These are phyloP conservation scores for Petaurus breviceps DNA, from an alignment of 2,113 vertebrate genomes.

Conservation along the genomic window DNA sequence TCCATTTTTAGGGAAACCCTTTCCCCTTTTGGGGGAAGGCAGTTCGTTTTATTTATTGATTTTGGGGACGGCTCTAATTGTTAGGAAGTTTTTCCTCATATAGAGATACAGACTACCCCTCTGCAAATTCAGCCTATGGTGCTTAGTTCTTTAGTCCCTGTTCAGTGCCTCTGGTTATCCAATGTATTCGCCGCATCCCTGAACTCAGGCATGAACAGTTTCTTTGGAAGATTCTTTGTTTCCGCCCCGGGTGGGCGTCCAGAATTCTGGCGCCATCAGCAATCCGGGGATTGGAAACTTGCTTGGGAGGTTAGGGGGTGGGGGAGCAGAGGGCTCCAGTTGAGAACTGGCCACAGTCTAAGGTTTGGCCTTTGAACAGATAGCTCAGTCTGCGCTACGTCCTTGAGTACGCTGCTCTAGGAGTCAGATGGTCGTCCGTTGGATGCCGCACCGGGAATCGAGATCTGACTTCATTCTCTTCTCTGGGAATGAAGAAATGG, in stretches of 20 bases:
- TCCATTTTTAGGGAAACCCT: background rate
- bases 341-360: background rate
- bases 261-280: background rate
- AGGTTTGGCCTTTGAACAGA: background rate
- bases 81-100: background rate
- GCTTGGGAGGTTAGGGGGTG: background rate
- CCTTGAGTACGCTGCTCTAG: background rate
- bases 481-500: background rate
- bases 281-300: background rate
- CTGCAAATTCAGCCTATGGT: background rate
- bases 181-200: background rate
- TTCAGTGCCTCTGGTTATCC: background rate
- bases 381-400: background rate
- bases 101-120: background rate
- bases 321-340: background rate
- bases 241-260: background rate
- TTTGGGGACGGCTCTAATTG: background rate
- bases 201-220: background rate
- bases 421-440: background rate
- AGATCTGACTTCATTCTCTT: background rate
- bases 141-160: background rate
- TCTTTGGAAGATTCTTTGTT: slow-evolving; percentile 2
- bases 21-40: too few relatives aligned
- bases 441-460: background rate
- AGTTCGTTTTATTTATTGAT: background rate